A percentile compares a stretch with the other conserved stretches of the same genome.
Evolutionary conservation across 2,113 vertebrate genomes (phyloP).

Genomic region (Hassar affinis): DNA sequence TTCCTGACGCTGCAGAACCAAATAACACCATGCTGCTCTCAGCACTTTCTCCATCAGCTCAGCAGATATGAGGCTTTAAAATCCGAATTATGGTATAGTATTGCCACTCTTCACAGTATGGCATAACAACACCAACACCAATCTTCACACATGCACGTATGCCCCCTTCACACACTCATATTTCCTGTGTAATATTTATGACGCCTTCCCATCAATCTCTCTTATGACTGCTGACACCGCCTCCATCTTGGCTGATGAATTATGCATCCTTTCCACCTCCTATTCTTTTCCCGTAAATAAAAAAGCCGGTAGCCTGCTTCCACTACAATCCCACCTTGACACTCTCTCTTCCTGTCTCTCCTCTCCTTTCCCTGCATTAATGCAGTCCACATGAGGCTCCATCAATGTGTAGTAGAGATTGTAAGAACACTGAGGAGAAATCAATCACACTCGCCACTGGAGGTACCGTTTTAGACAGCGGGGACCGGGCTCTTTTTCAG

Average conservation of each 20-base stretch:
- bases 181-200: slow-evolving; percentile 19
- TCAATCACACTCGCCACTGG: slow-evolving; percentile 16
- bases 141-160: background rate
- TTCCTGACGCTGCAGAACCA: background rate
- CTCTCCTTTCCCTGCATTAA: background rate
- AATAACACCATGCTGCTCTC: background rate
- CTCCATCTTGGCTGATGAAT: slow-evolving; percentile 11
- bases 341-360: background rate
- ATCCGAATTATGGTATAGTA: no score
- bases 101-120: background rate
- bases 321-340: background rate
- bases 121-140: background rate
- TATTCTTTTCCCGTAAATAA: background rate
- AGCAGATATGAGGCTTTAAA: slow-evolving; percentile 7
- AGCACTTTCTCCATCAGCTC: slow-evolving; percentile 10
- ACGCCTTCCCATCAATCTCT: slow-evolving; percentile 1
- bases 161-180: background rate
- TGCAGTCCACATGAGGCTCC: background rate
- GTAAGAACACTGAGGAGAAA: slow-evolving; percentile 16
- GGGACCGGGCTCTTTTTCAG: background rate
- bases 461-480: background rate
- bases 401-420: background rate
- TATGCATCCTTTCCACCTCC: slow-evolving; percentile 1
- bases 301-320: background rate
- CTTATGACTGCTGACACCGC: slow-evolving; percentile 13